These are phyloP conservation scores for Phaetusa simplex DNA, from an alignment of 2,113 vertebrate species.

Conservation along the genomic window DNA sequence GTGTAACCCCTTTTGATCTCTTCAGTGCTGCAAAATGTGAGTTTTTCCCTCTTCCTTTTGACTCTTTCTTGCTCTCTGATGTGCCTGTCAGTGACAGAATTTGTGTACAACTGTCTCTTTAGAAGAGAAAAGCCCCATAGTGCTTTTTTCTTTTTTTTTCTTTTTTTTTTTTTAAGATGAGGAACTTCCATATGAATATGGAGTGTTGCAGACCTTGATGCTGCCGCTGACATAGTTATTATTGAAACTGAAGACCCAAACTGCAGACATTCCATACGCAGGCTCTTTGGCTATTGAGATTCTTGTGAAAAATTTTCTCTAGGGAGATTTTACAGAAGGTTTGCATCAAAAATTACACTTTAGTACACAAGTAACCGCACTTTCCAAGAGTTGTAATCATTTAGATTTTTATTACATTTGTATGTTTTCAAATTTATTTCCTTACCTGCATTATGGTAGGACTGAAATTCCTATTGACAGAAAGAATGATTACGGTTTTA, in stretches of 20 bases:
- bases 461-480: not conserved
- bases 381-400: not conserved
- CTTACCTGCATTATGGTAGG: not conserved
- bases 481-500: not conserved
- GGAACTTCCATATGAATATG: not conserved
- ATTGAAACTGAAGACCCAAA: not conserved
- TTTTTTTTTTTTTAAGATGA: not conserved
- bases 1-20: conserved; percentile 53
- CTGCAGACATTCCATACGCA: not conserved
- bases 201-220: not conserved
- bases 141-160: not conserved
- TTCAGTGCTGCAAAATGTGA: not conserved
- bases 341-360: not conserved
- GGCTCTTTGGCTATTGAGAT: not conserved
- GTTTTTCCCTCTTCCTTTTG: not conserved
- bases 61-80: conserved; percentile 11
- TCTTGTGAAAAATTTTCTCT: not conserved
- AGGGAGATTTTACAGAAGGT: not conserved
- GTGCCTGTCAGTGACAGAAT: conserved; percentile 9
- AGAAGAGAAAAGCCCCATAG: not conserved
- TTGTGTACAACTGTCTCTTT: not conserved
- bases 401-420: not conserved
- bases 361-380: not conserved
- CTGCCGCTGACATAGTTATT: not conserved
- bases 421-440: not conserved